Conservation (phyloP, 2,113 vertebrate species). For the Naja naja region DNA sequence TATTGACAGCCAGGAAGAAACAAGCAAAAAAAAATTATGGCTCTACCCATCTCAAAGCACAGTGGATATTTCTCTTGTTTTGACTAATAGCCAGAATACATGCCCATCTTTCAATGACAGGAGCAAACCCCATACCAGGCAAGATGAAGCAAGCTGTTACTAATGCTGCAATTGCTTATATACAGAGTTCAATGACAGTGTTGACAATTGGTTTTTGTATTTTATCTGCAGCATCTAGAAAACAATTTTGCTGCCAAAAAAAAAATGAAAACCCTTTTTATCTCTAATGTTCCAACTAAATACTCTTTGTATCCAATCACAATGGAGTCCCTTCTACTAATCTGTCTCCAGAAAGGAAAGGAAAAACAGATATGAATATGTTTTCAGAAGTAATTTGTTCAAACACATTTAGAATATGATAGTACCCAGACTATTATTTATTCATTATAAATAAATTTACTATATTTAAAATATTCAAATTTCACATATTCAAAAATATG, state of each 20-base stretch:
- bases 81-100: background rate
- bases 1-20: background rate
- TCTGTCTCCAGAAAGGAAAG: background rate
- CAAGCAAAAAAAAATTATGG: background rate
- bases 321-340: background rate
- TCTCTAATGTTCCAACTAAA: background rate
- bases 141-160: background rate
- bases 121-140: background rate
- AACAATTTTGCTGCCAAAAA: background rate
- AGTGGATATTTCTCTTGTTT: background rate
- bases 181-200: background rate
- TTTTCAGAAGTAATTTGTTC: background rate
- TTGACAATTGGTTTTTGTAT: background rate
- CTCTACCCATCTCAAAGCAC: background rate
- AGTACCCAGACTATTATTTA: background rate
- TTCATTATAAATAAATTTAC: background rate
- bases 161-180: background rate
- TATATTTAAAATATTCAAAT: background rate
- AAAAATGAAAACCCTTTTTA: background rate
- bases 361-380: background rate
- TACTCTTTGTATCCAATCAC: background rate
- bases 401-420: background rate
- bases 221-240: background rate
- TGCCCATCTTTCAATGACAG: background rate
- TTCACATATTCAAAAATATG: background rate